These are phyloP conservation scores for Cuniculus paca DNA, from an alignment of 2,797 vertebrate species.

Conservation along the genomic window DNA sequence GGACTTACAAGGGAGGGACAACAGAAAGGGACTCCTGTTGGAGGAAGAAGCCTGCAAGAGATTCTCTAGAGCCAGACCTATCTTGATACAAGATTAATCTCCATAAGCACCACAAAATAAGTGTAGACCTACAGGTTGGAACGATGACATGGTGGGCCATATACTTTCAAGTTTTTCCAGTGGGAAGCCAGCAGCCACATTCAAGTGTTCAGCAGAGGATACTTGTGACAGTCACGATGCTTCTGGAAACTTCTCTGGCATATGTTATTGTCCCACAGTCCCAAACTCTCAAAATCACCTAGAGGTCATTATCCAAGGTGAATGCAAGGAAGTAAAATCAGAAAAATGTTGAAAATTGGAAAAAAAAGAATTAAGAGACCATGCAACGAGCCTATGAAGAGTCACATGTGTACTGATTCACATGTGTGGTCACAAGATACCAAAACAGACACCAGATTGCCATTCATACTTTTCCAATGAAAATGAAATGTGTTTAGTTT, in stretches of 20 bases:
- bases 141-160: not conserved
- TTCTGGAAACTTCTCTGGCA: not conserved
- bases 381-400: not conserved
- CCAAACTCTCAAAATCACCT: slow-evolving; percentile 19
- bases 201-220: not conserved
- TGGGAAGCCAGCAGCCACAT: not conserved
- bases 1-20: not conserved
- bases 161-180: not conserved
- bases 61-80: not conserved
- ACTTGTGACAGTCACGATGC: not conserved
- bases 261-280: not conserved
- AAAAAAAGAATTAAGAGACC: not conserved
- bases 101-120: not conserved
- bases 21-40: not conserved
- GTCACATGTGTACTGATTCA: not conserved
- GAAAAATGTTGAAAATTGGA: not conserved
- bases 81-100: not conserved
- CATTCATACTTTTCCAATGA: not conserved
- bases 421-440: not conserved
- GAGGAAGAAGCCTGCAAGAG: not conserved
- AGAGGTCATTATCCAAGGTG: not conserved
- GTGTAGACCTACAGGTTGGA: not conserved
- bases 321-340: not conserved
- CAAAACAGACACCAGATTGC: slow-evolving; percentile 11
- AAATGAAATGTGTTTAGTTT: not conserved